Evolutionary conservation across 1,140 invertebrate genomes (phyloP).

Genomic region (Zeugodacus cucurbitae): DNA sequence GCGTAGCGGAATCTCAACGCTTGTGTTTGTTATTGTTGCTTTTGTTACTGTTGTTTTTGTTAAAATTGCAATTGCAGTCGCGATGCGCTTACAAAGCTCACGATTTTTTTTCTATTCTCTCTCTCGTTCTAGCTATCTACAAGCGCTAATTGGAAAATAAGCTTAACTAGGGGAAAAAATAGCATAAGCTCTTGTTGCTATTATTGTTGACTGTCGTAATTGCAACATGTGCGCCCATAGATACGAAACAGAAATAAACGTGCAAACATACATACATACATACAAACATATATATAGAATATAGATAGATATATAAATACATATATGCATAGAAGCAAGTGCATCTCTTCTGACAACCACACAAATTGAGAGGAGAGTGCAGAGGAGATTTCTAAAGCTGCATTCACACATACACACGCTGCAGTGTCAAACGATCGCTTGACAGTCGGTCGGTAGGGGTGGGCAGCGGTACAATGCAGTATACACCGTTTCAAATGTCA

Average conservation of each 20-base stretch:
- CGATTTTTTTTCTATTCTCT: background rate
- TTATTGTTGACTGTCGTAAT: background rate
- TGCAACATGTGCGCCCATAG: constrained; percentile 10
- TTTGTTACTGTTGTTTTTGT: background rate
- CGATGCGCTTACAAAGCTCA: background rate
- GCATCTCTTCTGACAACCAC: background rate
- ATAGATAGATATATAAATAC: background rate
- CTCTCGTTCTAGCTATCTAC: background rate
- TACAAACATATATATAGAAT: background rate
- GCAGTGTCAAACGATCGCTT: background rate
- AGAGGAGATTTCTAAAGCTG: background rate
- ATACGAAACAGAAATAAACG: background rate
- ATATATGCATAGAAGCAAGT: background rate
- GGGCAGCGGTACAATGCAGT: background rate
- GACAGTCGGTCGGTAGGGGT: background rate
- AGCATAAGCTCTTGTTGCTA: background rate
- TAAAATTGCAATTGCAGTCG: constrained; percentile 9
- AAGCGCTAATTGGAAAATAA: constrained; percentile 13
- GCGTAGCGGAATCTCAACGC: background rate
- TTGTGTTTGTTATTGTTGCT: background rate
- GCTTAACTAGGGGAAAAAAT: background rate
- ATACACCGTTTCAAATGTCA: background rate
- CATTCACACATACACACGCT: background rate
- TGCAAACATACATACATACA: background rate
- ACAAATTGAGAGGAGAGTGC: background rate